phyloP scores from a whole-genome alignment of 2,888 invertebrate genomes.

The Scaptodrosophila latifasciaeformis region DNA sequence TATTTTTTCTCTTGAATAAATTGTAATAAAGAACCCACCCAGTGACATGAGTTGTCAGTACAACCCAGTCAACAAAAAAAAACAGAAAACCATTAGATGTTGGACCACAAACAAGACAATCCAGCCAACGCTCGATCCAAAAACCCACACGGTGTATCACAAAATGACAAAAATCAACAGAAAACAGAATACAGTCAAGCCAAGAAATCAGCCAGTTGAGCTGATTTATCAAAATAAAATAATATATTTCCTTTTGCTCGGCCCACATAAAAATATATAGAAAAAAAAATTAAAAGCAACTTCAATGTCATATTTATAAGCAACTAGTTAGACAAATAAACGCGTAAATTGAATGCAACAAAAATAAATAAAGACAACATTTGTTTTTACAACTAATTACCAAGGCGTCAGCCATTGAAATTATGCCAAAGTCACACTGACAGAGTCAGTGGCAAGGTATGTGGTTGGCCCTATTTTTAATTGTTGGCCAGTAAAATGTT shows the following conservation, averaged over 20 bases:
- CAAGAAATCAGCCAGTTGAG: too few relatives aligned
- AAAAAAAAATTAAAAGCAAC: neutral
- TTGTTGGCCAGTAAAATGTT: conserved; percentile 30
- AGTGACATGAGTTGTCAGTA: too few relatives aligned
- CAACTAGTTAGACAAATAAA: neutral
- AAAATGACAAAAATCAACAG: too few relatives aligned
- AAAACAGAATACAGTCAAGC: too few relatives aligned
- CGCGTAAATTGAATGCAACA: neutral
- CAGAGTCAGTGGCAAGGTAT: conserved; percentile 24
- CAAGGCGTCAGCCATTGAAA: conserved; percentile 40
- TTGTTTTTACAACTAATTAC: conserved; percentile 11
- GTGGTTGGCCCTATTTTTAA: conserved; percentile 43
- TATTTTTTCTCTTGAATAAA: too few relatives aligned
- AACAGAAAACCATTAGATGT: conserved; percentile 55
- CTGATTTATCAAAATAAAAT: too few relatives aligned
- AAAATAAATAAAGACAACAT: neutral
- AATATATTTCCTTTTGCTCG: neutral
- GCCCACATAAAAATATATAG: conserved; percentile 32
- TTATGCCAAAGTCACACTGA: conserved; percentile 56
- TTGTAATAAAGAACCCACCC: too few relatives aligned
- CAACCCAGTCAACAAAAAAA: too few relatives aligned
- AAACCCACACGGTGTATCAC: too few relatives aligned
- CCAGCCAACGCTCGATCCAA: conserved; percentile 20
- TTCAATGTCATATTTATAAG: neutral
- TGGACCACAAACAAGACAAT: conserved; percentile 54